phyloP scores from a whole-genome alignment of 2,797 vertebrate genomes.

The Apodemus agrarius region DNA sequence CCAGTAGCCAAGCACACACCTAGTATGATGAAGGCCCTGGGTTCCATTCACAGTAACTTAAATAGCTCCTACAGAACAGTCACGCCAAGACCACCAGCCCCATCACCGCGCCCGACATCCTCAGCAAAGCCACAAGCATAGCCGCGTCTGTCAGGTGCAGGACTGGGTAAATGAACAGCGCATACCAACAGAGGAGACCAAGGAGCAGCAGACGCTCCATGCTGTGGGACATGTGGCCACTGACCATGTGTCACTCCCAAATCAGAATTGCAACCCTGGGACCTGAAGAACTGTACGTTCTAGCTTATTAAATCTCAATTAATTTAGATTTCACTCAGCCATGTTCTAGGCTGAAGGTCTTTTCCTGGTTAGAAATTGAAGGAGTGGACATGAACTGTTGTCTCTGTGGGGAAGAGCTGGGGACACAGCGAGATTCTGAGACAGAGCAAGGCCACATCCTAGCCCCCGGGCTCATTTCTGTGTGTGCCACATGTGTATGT shows the following conservation, averaged over 20 bases:
- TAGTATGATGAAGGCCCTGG: neutral
- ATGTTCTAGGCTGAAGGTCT: neutral
- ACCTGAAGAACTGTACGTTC: neutral
- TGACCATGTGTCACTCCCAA: neutral
- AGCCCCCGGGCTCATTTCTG: neutral
- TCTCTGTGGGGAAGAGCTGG: neutral
- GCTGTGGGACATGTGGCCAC: neutral
- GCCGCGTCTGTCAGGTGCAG: neutral
- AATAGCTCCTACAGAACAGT: neutral
- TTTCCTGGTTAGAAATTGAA: neutral
- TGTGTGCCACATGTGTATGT: neutral
- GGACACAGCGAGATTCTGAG: neutral
- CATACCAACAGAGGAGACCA: accelerated
- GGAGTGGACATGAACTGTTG: neutral
- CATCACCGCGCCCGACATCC: accelerated
- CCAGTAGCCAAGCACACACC: neutral
- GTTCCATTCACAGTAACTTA: neutral
- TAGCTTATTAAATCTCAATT: constrained; percentile 35
- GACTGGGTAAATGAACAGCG: accelerated
- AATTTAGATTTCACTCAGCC: constrained; percentile 34
- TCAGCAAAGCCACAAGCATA: neutral
- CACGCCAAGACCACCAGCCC: neutral
- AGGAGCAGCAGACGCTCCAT: neutral
- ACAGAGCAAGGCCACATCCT: neutral
- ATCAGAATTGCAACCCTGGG: neutral